Evolutionary conservation across 2,113 vertebrate species (phyloP).

Genomic region (Tenebrosternarchus preto): DNA sequence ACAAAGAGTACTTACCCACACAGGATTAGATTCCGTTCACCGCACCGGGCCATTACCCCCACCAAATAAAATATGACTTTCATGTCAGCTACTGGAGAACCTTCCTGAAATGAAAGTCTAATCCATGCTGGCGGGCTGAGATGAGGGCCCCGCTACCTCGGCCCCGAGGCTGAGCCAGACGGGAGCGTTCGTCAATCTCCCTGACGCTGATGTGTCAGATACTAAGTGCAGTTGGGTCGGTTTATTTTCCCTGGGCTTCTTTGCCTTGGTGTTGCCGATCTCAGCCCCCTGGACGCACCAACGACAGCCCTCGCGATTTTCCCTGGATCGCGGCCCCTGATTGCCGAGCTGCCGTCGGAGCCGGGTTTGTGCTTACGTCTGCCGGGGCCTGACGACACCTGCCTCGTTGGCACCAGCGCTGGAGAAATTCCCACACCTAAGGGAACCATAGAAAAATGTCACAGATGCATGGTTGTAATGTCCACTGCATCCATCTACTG

Average conservation of each 20-base stretch:
- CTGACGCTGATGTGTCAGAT: background rate
- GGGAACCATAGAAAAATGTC: no score
- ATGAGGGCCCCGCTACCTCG: background rate
- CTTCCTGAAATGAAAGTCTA: slow-evolving; percentile 1
- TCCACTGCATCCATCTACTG: background rate
- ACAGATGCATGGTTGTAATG: no score
- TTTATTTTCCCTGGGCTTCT: no score
- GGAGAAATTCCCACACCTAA: background rate
- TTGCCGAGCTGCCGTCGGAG: background rate
- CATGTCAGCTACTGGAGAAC: slow-evolving; percentile 5
- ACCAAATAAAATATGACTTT: background rate
- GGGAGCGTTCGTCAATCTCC: background rate
- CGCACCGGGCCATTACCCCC: background rate
- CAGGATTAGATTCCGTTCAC: background rate
- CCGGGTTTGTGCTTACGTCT: background rate
- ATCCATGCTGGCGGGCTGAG: background rate
- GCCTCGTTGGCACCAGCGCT: background rate
- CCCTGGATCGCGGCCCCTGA: no score
- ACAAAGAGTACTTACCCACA: background rate
- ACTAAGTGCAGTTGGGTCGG: background rate
- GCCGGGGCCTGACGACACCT: background rate
- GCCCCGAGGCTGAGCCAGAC: background rate
- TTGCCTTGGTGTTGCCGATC: no score
- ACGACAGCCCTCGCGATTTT: no score
- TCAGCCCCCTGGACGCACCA: no score